Conservation (phyloP, 1,140 invertebrate species). For the Campoletis sonorensis region DNA sequence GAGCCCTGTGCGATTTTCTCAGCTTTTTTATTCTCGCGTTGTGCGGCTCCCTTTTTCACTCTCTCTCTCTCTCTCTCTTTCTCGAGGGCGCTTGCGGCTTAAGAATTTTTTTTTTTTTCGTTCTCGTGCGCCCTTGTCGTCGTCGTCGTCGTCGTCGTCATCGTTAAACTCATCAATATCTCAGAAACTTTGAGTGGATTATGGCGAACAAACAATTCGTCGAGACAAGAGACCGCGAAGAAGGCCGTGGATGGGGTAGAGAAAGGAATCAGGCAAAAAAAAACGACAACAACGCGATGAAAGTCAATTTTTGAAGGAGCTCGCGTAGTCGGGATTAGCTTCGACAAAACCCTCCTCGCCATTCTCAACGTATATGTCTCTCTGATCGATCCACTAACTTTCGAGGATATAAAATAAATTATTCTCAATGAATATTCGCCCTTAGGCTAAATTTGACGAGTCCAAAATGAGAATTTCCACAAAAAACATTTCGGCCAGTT, state of each 20-base stretch:
- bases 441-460: too few relatives aligned
- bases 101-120: background rate
- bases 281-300: background rate
- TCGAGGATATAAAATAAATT: too few relatives aligned
- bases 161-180: slow-evolving; percentile 40
- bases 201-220: slow-evolving; percentile 28
- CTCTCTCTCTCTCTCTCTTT: background rate
- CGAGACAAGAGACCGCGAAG: background rate
- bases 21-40: slow-evolving; percentile 6
- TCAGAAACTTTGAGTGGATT: slow-evolving; percentile 38
- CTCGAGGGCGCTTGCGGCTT: background rate
- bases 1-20: slow-evolving; percentile 8
- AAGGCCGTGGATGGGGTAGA: background rate
- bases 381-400: too few relatives aligned
- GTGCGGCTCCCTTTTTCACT: background rate
- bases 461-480: too few relatives aligned
- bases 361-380: too few relatives aligned
- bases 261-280: background rate
- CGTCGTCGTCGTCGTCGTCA: background rate
- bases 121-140: background rate
- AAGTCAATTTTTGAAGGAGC: too few relatives aligned
- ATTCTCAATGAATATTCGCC: too few relatives aligned
- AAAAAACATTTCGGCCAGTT: too few relatives aligned
- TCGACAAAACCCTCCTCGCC: too few relatives aligned
- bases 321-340: too few relatives aligned